Percentiles rank a stretch among this genome's conserved stretches.
phyloP scores from a whole-genome alignment of 2,888 invertebrate species.

The Agrotis ipsilon region DNA sequence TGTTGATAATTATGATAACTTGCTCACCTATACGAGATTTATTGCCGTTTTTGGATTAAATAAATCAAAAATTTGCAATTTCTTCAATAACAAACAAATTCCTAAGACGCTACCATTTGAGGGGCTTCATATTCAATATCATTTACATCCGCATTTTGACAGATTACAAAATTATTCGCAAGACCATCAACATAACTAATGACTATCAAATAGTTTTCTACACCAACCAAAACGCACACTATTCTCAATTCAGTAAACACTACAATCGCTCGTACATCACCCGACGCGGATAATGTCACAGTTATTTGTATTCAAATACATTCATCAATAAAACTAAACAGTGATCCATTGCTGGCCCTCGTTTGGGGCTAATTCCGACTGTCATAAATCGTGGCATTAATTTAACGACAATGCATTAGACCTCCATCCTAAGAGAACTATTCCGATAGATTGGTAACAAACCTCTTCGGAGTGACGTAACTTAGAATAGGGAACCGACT shows the following conservation, averaged over 20 bases:
- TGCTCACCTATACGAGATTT: conserved; percentile 1
- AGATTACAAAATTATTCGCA: conserved; percentile 55
- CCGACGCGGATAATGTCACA: conserved; percentile 58
- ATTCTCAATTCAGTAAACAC: conserved; percentile 56
- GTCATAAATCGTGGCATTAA: conserved; percentile 90
- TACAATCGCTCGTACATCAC: conserved; percentile 53
- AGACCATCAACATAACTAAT: conserved; percentile 52
- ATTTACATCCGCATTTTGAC: conserved; percentile 17
- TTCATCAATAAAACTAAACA: conserved; percentile 79
- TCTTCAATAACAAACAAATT: not conserved
- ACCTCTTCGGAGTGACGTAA: conserved; percentile 68
- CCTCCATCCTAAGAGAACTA: conserved; percentile 91
- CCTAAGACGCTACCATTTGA: not conserved
- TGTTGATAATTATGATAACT: conserved; percentile 17
- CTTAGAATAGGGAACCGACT: conserved; percentile 57
- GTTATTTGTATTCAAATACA: conserved; percentile 73
- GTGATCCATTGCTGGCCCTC: conserved; percentile 75
- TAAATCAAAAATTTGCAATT: not conserved
- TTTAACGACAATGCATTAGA: conserved; percentile 90
- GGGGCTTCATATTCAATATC: conserved; percentile 7
- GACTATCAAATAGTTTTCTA: conserved; percentile 24
- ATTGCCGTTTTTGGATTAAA: not conserved
- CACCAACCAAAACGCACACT: conserved; percentile 50
- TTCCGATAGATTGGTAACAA: conserved; percentile 91
- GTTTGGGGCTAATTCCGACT: conserved; percentile 83